A percentile compares a stretch with the other conserved stretches of the same genome.
These are phyloP conservation scores for Phrynosoma platyrhinos DNA, from an alignment of 2,113 vertebrate genomes.

Conservation along the genomic window DNA sequence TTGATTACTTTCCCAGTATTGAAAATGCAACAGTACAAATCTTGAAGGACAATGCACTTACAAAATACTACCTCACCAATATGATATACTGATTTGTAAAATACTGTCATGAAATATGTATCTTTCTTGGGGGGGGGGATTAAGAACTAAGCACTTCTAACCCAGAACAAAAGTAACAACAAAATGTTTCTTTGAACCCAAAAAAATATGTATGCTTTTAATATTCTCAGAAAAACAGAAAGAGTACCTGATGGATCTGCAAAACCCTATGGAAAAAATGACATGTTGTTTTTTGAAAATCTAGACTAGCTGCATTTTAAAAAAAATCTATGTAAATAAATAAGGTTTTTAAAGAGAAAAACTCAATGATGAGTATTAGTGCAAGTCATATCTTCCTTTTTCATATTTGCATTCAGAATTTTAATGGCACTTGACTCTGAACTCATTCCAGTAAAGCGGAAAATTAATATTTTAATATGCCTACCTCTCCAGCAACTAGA, in stretches of 20 bases:
- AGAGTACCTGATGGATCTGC: neutral
- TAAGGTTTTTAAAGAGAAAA: slow-evolving; percentile 34
- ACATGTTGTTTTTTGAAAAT: slow-evolving; percentile 9
- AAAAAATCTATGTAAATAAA: slow-evolving; percentile 65
- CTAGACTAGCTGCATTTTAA: slow-evolving; percentile 27
- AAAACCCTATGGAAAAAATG: neutral
- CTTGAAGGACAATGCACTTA: fast-evolving
- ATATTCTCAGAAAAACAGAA: neutral
- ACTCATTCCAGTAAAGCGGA: slow-evolving; percentile 87
- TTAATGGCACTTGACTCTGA: slow-evolving; percentile 77
- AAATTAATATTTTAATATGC: slow-evolving; percentile 88
- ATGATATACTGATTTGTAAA: neutral
- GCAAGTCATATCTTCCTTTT: slow-evolving; percentile 68
- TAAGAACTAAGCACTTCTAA: neutral
- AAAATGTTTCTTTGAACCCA: neutral
- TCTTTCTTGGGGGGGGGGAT: no score
- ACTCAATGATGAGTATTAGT: slow-evolving; percentile 71
- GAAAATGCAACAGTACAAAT: neutral
- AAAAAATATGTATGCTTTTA: neutral
- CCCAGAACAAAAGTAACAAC: neutral
- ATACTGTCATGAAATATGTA: neutral
- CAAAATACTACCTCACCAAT: neutral
- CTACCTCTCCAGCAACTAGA: slow-evolving; percentile 75
- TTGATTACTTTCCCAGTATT: neutral
- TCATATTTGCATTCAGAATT: slow-evolving; percentile 72